phyloP scores from a whole-genome alignment of 2,113 vertebrate genomes.

The Cavia aperea region DNA sequence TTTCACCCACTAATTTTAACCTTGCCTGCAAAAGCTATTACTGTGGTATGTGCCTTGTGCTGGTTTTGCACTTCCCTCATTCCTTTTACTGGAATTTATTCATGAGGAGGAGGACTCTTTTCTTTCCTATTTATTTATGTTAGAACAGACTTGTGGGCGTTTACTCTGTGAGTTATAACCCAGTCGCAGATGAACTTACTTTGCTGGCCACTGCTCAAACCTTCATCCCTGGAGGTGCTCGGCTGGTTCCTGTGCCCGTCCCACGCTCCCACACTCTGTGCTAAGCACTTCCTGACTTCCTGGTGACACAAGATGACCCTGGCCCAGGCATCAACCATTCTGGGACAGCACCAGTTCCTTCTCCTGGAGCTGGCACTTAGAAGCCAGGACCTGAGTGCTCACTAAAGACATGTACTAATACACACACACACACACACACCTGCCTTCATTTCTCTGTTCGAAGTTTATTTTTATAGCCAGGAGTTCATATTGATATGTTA shows the following conservation, averaged over 20 bases:
- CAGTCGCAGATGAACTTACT: background rate
- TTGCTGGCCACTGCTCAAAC: background rate
- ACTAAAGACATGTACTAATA: background rate
- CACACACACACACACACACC: too few relatives aligned
- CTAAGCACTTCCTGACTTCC: background rate
- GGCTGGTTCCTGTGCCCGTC: background rate
- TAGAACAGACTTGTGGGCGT: background rate
- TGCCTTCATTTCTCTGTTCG: background rate
- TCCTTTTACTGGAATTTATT: background rate
- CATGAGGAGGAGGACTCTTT: background rate
- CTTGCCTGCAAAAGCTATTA: background rate
- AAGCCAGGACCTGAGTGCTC: background rate
- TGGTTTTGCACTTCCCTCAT: background rate
- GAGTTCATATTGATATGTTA: background rate
- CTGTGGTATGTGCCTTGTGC: background rate
- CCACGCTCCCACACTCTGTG: background rate
- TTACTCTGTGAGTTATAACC: background rate
- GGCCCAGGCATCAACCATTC: background rate
- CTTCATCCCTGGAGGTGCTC: background rate
- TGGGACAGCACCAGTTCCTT: background rate
- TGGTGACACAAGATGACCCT: background rate
- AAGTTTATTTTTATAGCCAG: background rate
- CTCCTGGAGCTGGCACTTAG: background rate
- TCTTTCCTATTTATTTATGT: background rate
- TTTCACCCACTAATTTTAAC: background rate